Evolutionary conservation across 2,113 vertebrate species (phyloP).

Genomic region (Apodemus speciosus): DNA sequence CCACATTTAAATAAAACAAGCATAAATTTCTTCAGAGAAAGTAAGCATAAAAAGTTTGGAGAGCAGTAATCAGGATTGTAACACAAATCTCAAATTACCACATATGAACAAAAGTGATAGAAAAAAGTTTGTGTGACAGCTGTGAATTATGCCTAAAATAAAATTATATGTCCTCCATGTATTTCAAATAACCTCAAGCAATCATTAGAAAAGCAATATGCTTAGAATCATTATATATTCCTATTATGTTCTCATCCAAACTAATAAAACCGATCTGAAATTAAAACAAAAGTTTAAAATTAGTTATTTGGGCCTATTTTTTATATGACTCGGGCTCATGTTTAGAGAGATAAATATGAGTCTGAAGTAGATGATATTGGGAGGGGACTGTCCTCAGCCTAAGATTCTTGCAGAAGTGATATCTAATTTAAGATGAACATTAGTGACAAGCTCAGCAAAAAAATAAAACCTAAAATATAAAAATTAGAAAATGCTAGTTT

Average conservation of each 20-base stretch:
- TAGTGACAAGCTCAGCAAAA: neutral
- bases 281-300: neutral
- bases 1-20: neutral
- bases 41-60: neutral
- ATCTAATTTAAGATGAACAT: constrained; percentile 40
- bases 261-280: neutral
- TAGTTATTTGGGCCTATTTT: neutral
- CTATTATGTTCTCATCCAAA: neutral
- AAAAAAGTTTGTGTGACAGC: neutral
- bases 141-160: neutral
- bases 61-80: neutral
- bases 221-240: neutral
- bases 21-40: neutral
- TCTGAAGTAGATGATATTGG: neutral
- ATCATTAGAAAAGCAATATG: neutral
- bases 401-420: constrained; percentile 5
- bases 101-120: neutral
- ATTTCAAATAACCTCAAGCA: neutral
- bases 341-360: neutral
- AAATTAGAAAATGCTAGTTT: neutral
- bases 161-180: neutral
- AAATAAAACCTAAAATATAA: constrained; percentile 34
- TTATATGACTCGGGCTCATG: neutral
- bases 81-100: neutral
- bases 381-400: neutral